Percentiles rank a stretch among this genome's conserved stretches.
Conservation (phyloP, 2,797 vertebrate species). For the Babyrousa celebensis region DNA sequence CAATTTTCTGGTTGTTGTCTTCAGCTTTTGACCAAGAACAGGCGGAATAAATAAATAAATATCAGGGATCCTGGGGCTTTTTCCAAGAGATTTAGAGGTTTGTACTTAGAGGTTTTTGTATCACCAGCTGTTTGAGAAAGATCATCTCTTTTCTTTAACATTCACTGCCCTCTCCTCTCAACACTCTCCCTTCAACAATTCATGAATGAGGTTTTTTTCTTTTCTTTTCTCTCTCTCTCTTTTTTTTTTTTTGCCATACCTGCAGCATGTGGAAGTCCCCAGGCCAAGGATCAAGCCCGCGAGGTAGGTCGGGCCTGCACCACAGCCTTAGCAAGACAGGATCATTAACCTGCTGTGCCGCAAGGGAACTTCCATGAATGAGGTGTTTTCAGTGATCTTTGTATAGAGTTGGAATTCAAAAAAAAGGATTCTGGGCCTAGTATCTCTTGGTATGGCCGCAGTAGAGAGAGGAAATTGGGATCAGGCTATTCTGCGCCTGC, state of each 20-base stretch:
- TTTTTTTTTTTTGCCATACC: too few relatives aligned
- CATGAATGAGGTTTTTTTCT: neutral
- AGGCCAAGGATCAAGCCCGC: too few relatives aligned
- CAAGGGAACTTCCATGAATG: neutral
- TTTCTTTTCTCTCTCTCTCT: too few relatives aligned
- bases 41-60: neutral
- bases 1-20: slow-evolving; percentile 38
- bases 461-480: slow-evolving; percentile 69
- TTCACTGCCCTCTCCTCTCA: neutral
- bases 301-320: too few relatives aligned
- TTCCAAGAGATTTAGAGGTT: slow-evolving; percentile 30
- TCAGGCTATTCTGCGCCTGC: slow-evolving; percentile 16
- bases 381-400: slow-evolving; percentile 6
- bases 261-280: too few relatives aligned
- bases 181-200: neutral
- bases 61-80: slow-evolving; percentile 25
- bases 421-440: slow-evolving; percentile 31
- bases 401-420: neutral
- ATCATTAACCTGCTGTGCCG: too few relatives aligned
- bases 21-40: neutral
- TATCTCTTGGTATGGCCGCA: slow-evolving; percentile 32
- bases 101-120: slow-evolving; percentile 41
- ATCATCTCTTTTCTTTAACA: slow-evolving; percentile 38
- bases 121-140: slow-evolving; percentile 13
- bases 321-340: too few relatives aligned